Base-by-base conservation (phyloP, 2,888 invertebrate species). In the Tachina lurida region DNA sequence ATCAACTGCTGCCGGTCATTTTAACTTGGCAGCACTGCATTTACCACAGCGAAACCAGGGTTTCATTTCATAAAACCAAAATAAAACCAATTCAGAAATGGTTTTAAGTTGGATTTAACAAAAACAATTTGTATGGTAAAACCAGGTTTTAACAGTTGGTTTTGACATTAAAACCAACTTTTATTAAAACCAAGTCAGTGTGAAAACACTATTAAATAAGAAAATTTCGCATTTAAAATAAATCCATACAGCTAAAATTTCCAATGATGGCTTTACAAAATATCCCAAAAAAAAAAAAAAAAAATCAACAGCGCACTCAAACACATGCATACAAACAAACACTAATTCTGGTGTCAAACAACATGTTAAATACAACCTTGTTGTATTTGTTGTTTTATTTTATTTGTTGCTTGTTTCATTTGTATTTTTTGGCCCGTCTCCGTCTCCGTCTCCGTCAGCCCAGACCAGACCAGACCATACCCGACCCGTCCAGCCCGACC, bases 341-440 rank as follows among this genome's bases (percentile, higher is more conserved):
- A 91, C 90, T 90, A 91, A 90, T 90, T 90, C 89, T 89, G 89
- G 91, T 91, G 90, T 91, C 88, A 90, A 90, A 91, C 90, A 91
- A 88, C 90, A 89, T 91, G 90, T 91, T 91, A 83, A 79, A 31
- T 31, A 31, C 31, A 31, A 77, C 67, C 73, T 81, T 77, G 76
- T 79, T 82, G 73, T 65, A 54, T 60, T 74, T 71, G 71, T 10
- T 68, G 10, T 56, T 70, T 70, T 45, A 62, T 63, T 43, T 45
- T 54, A 22, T 62, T 15, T 7, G 1, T 71, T 70, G 22, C 54
- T 56, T 80, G 39, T 74, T 63, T 17, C n/a, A 19, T 39, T 70
- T 74, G 49, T 39, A 9, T 49, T 31, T 47, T 71, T 10, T 13
- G 39, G 31, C 58, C 43, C 82, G 31, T 31, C 85, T 39, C 31